Base-by-base conservation (phyloP, 2,113 vertebrate species). In the Bambusicola thoracicus region DNA sequence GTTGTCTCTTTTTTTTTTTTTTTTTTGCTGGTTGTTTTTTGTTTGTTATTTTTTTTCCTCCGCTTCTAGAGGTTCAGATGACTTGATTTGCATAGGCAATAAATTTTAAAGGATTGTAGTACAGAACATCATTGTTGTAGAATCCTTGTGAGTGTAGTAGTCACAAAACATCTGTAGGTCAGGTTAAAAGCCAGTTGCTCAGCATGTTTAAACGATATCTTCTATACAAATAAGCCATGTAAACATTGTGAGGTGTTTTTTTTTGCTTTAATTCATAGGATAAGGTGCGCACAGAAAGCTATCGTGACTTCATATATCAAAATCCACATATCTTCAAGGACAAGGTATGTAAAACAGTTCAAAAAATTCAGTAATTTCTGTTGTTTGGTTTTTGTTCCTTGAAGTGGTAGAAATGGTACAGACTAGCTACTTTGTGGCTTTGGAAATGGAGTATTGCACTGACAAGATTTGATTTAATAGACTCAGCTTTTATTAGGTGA, bases 261-360 rank as follows among this genome's bases (percentile, higher is more conserved):
- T 89, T 67, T 3, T 96, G 22, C 44, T 95, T 94, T 40, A 11
- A 36, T 56, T 77, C 8, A 4, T 92, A 99, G 99, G 99, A 99
- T 94, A 98, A 97, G 97, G 98, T 99, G 22, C 98, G 99, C 56
- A 99, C 99, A 0, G 98, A 99, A 97, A 98, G 98, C 96, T 99
- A 99, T 97, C 97, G 99, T 15, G 98, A 99, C 97, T 99, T 99
- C 97, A 98, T 99, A 95, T 99, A 98, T 95, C 94, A 96, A 83
- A 99, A 99, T 95, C 93, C 98, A 8, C 98, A 99, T 13, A 96
- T 99, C 94, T 99, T 99, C 98, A 98, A 96, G 97, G 98, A 99
- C 97, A 99, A 99, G 98, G 99, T 99, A 93, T 98, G 98, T 92
- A 62, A 43, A 34, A 6, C 25, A 46, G 12, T n/a, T 91, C 74